Base-by-base conservation (phyloP, 1,140 invertebrate genomes). In the Augochlora pura region DNA sequence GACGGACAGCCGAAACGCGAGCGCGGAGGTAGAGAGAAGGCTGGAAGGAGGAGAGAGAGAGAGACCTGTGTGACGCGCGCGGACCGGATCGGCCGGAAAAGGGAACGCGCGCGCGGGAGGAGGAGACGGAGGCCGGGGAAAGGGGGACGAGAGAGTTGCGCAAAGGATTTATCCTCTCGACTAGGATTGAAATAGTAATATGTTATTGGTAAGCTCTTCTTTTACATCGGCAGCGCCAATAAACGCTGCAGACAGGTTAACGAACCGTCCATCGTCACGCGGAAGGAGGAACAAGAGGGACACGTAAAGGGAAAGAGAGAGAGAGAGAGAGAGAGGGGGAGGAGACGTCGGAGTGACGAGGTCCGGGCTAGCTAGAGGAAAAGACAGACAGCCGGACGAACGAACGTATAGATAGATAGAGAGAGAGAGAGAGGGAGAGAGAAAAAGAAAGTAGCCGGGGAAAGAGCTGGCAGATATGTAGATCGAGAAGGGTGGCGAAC, bases 181-280 rank as follows among this genome's bases (percentile, higher is more conserved):
- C 85, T 83, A 79, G 84, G 86, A 91, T 91, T 90, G 89, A 91
- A 91, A 91, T 87, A 88, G 88, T 91, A 92, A 91, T 92, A 90
- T 90, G 90, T 91, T 91, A 91, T 91, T 86, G 90, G 88, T 85
- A 86, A 80, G 86, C 85, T 88, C 81, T 87, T 85, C 86, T 83
- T 89, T 91, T 86, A 85, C 81, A 87, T 89, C 86, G 82, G 82
- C 87, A 85, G 87, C 74, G 86, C 85, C 90, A 90, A 91, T 92
- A 91, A 90, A 92, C 91, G 89, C 86, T 85, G 81, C 85, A 88
- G 91, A 92, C 92, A 92, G 91, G 90, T 92, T 92, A 92, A 92
- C 91, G 91, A 92, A 92, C 91, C 89, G 84, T 88, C 87, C 74
- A 39, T 60, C 72, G 73, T 69, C 70, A 59, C 67, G 83, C 72